Conservation (phyloP, 1,140 invertebrate genomes). For the Pissodes strobi region DNA sequence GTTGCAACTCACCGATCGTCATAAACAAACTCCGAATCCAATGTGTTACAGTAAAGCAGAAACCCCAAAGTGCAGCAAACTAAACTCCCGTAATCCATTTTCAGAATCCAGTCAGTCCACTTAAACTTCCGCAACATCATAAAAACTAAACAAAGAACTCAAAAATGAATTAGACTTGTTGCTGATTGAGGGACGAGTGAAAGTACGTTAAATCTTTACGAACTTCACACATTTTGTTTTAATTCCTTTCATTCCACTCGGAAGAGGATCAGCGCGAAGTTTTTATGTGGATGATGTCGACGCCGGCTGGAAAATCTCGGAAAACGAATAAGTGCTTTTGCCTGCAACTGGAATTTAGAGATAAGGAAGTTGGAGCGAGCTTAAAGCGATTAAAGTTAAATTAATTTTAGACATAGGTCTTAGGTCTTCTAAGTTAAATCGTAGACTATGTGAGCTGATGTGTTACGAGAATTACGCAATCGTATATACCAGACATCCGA, state of each 20-base stretch:
- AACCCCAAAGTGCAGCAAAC: conserved; percentile 77
- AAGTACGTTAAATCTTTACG: neutral
- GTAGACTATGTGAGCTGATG: neutral
- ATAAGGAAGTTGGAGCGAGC: too few relatives aligned
- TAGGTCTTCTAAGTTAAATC: neutral
- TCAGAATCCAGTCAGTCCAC: conserved; percentile 35
- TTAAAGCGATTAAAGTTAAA: too few relatives aligned
- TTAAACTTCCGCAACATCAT: conserved; percentile 15
- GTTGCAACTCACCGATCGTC: conserved; percentile 82
- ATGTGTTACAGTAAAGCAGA: conserved; percentile 84
- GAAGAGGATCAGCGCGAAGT: too few relatives aligned
- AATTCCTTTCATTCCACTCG: neutral
- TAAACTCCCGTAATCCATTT: conserved; percentile 77
- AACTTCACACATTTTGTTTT: conserved; percentile 8
- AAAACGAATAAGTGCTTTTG: neutral
- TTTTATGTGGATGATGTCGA: too few relatives aligned
- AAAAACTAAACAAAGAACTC: conserved; percentile 7
- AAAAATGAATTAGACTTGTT: conserved; percentile 52
- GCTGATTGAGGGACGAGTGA: conserved; percentile 26
- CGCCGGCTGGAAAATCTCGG: neutral
- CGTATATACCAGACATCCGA: neutral
- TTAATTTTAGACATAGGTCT: too few relatives aligned
- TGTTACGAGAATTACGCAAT: neutral
- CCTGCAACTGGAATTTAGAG: neutral
- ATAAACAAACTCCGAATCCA: conserved; percentile 90